These are phyloP conservation scores for Smittia sp. DNA, from an alignment of 2,888 invertebrate species.

Conservation along the genomic window DNA sequence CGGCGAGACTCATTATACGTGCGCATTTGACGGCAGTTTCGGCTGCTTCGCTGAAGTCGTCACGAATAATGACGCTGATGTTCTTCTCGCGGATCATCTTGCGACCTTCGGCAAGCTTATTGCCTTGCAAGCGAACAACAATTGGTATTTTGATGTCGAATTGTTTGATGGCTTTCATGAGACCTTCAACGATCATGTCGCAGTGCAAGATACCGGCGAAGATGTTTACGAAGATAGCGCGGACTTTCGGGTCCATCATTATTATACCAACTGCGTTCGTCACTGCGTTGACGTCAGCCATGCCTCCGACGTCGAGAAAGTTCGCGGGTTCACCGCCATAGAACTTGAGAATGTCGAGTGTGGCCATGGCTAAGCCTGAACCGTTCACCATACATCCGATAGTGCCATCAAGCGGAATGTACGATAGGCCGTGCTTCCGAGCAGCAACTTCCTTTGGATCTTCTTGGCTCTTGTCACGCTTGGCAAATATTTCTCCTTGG, in stretches of 20 bases:
- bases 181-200: slow-evolving; percentile 88
- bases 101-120: slow-evolving; percentile 73
- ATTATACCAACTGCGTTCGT: slow-evolving; percentile 90
- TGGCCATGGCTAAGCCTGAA: slow-evolving; percentile 63
- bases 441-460: slow-evolving; percentile 58
- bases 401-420: slow-evolving; percentile 59
- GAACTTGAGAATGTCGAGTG: slow-evolving; percentile 63
- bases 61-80: slow-evolving; percentile 67
- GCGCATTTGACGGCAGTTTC: slow-evolving; percentile 67
- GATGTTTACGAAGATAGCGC: slow-evolving; percentile 86
- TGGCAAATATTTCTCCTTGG: slow-evolving; percentile 56
- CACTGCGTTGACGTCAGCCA: slow-evolving; percentile 56
- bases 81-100: slow-evolving; percentile 67
- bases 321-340: slow-evolving; percentile 61
- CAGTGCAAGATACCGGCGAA: slow-evolving; percentile 93
- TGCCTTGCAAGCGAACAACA: slow-evolving; percentile 81
- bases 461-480: slow-evolving; percentile 58
- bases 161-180: slow-evolving; percentile 79
- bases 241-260: slow-evolving; percentile 79
- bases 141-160: slow-evolving; percentile 69
- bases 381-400: slow-evolving; percentile 63
- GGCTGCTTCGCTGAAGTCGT: slow-evolving; percentile 72
- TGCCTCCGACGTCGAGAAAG: slow-evolving; percentile 62
- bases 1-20: slow-evolving; percentile 67
- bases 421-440: slow-evolving; percentile 57